Evolutionary conservation across 2,113 vertebrate genomes (phyloP), one percentile per base, ranked within the genome.

Genomic region (Tretioscincus oriximinensis): DNA sequence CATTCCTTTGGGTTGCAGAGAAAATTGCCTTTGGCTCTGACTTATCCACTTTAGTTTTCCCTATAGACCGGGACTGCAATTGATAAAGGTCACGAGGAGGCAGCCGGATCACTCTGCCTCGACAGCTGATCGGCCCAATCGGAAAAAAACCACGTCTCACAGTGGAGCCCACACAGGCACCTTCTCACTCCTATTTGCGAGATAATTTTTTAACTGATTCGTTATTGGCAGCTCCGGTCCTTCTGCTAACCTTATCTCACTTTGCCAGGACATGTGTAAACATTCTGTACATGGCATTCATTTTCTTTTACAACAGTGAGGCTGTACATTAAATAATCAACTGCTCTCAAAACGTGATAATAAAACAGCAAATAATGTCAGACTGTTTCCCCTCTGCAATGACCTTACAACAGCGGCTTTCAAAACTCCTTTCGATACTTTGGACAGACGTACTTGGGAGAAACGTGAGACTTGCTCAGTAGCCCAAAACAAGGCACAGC

Each of bases 291-390:
- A 26, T 28, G 26, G 41, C 64, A 75, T 7, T 10, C n/a, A n/a
- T 69, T 66, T 58, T 45, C 20, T 20, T 54, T 64, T 24, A 4
- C 5, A 24, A 31, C 10, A 65, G 65, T 54, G 18, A 85, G 63
- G 16, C 51, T 69, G 22, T 73, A 49, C 70, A 26, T 83, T 84
- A 74, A 74, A 84, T 74, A 78, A 79, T n/a, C 70, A 61, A 16
- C n/a, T 21, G 28, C 58, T 9, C 76, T 67, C 18, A 68, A 78
- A 73, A 54, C 51, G 60, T 67, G 63, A 72, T 58, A 47, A 67
- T 41, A 66, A 76, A 79, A 21, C 22, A 63, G 29, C 29, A 26
- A 49, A 60, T 61, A 80, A 66, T 22, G 51, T 9, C 31, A 16
- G 21, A 28, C 10, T 7, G 26, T 14, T 68, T 26, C 22, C 14